Evolutionary conservation across 2,113 vertebrate species (phyloP), one percentile per base, ranked within the genome.

Genomic region (Petromus typicus): DNA sequence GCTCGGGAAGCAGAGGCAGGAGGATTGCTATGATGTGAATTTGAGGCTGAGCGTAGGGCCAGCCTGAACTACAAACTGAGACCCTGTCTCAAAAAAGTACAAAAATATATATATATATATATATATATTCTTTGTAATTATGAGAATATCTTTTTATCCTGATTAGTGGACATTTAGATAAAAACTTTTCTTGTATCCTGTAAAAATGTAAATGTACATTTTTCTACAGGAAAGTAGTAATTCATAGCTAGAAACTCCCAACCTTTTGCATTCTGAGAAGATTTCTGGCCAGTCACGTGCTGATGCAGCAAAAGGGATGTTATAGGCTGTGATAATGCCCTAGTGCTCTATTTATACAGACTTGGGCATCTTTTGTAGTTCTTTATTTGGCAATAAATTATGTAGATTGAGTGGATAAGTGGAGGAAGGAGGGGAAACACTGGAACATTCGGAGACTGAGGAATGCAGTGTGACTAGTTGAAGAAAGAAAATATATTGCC

Each of bases 301-400:
- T 23, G 64, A 45, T 86, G 20, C 7, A 90, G 51, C 80, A 93
- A 6, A 94, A 43, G 37, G 64, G 48, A 34, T 83, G 27, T 59
- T 45, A 66, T 5, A 23, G n/a, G 12, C 30, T 12, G 13, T n/a
- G 10, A 57, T 40, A 66, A 32, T 51, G 56, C 22, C 66, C 23
- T 76, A 25, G 7, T 43, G 51, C 37, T 84, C 91, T 67, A 64
- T 92, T 96, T 86, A 51, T 80, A 32, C 80, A 32, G 63, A 85
- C 59, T 82, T 71, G 37, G 25, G 37, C 23, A 32, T 88, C 82
- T 96, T 81, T 87, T 94, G 22, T 59, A 34, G 34, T 84, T 80
- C 34, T 63, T 87, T 89, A 71, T 75, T 91, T 76, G 86, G 45
- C 86, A 40, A 86, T 92, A 66, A 95, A 83, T 94, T 86, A 79